A percentile compares a stretch with the other conserved stretches of the same genome.
These are phyloP conservation scores for Henricia sp. DNA, from an alignment of 53 echinoderm and acorn worm species.

Conservation along the genomic window DNA sequence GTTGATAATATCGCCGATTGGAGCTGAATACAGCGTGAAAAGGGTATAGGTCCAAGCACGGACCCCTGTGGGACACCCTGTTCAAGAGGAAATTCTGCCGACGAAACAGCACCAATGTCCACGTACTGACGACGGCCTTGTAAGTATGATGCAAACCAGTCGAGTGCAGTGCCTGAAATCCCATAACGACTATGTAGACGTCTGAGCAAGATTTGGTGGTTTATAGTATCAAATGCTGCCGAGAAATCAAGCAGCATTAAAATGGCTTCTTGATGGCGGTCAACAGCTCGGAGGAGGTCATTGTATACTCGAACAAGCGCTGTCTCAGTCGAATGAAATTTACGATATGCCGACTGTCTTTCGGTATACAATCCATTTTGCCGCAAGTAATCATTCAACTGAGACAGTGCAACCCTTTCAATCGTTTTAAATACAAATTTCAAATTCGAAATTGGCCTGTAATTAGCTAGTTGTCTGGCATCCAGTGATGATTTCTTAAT, in stretches of 20 bases:
- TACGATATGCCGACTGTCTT: no score
- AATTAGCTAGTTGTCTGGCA: conserved; percentile 44
- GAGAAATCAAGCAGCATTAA: not conserved
- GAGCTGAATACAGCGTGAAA: not conserved
- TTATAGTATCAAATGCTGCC: not conserved
- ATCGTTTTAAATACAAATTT: conserved; percentile 36
- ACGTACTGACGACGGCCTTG: conserved; percentile 13
- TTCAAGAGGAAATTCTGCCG: not conserved
- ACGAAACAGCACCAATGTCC: not conserved
- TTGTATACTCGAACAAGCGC: not conserved
- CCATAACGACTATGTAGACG: not conserved
- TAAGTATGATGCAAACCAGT: not conserved
- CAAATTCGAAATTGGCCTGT: conserved; percentile 53
- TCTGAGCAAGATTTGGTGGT: not conserved
- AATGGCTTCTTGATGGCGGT: conserved; percentile 8
- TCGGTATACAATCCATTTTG: conserved; percentile 9
- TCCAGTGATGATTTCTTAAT: conserved; percentile 50
- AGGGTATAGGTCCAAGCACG: conserved; percentile 1
- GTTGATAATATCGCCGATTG: not conserved
- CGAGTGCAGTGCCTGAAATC: not conserved
- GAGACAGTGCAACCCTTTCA: conserved; percentile 25
- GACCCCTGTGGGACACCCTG: no score
- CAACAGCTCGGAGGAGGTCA: not conserved
- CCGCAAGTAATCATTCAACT: conserved; percentile 4
- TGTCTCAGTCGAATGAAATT: conserved; percentile 27